A percentile compares a stretch with the other conserved stretches of the same genome.
Evolutionary conservation across 2,113 vertebrate genomes (phyloP).

Genomic region (Grammomys surdaster): DNA sequence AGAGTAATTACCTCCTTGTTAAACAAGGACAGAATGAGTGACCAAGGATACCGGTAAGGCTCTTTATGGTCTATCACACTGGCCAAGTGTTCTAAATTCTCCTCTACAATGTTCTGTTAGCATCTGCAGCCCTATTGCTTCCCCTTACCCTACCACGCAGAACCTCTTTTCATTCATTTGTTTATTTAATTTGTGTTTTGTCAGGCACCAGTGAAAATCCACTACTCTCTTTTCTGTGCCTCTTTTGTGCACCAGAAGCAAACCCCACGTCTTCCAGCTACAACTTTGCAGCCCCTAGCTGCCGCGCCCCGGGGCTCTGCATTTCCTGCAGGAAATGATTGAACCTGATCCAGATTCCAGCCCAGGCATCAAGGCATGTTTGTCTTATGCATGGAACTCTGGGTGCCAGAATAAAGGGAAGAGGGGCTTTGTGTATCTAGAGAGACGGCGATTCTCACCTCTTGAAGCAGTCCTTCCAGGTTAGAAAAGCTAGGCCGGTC

Average conservation of each 20-base stretch:
- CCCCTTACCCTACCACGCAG: not conserved
- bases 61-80: not conserved
- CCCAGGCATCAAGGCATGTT: not conserved
- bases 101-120: not conserved
- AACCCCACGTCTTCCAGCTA: not conserved
- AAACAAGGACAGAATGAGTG: not conserved
- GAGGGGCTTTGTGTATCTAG: not conserved
- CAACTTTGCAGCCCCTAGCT: not conserved
- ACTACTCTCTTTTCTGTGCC: not conserved
- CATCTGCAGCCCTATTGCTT: not conserved
- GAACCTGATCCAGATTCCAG: not conserved
- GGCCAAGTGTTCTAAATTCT: not conserved
- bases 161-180: not conserved
- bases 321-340: not conserved
- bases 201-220: not conserved
- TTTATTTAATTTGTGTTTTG: not conserved
- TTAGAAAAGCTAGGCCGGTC: conserved; percentile 90
- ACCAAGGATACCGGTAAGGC: not conserved
- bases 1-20: not conserved
- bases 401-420: not conserved
- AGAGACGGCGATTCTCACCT: conserved; percentile 84
- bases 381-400: not conserved
- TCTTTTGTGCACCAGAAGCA: conserved; percentile 13
- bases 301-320: not conserved
- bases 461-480: conserved; percentile 87